Conservation (phyloP, 1,140 invertebrate species). For the Luehdorfia chinensis region DNA sequence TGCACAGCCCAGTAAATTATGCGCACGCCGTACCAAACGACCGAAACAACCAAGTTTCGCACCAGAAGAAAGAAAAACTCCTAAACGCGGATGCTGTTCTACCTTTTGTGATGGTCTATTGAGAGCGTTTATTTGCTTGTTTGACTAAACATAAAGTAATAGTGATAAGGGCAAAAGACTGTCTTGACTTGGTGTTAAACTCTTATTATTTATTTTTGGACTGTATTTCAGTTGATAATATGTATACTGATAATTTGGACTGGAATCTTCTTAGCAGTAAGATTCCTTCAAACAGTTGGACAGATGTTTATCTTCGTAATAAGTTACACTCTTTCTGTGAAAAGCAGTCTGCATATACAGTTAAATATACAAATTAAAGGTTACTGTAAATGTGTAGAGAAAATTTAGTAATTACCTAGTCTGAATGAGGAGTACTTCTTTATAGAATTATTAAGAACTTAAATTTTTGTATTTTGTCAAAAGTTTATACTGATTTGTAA, state of each 20-base stretch:
- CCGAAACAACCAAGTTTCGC: slow-evolving; percentile 63
- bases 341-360: no score
- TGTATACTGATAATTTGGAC: no score
- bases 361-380: no score
- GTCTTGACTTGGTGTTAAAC: not conserved
- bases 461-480: slow-evolving; percentile 16
- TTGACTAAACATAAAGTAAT: slow-evolving; percentile 48
- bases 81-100: slow-evolving; percentile 59
- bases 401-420: slow-evolving; percentile 10
- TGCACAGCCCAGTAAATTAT: slow-evolving; percentile 55
- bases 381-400: slow-evolving; percentile 17
- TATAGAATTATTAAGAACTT: slow-evolving; percentile 6
- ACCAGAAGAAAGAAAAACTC: slow-evolving; percentile 44
- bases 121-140: slow-evolving; percentile 68
- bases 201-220: no score
- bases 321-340: no score
- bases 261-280: no score
- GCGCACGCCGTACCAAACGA: slow-evolving; percentile 53
- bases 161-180: not conserved
- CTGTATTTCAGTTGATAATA: no score
- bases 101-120: slow-evolving; percentile 50
- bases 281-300: no score
- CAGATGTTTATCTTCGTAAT: no score
- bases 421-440: not conserved
- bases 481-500: slow-evolving; percentile 1